Evolutionary conservation across 37 sponge, comb jelly and placozoan species (phyloP).

Genomic region (Agelas oroides): DNA sequence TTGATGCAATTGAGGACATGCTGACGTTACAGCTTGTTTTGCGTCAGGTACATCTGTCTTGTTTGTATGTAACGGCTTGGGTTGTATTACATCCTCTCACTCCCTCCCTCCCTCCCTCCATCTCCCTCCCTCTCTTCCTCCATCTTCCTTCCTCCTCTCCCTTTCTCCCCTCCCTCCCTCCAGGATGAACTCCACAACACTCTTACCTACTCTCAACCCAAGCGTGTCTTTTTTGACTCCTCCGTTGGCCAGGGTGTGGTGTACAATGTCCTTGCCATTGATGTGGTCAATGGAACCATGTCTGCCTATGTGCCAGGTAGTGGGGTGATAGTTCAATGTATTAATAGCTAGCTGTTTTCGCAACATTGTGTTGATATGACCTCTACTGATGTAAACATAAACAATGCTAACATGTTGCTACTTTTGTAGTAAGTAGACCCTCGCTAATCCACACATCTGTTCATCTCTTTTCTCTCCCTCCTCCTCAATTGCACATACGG

Average conservation of each 20-base stretch:
- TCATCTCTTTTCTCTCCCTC: too few species aligned
- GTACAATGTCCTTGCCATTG: conserved; percentile 42
- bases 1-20: conserved; percentile 2
- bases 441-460: too few species aligned
- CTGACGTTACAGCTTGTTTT: not conserved
- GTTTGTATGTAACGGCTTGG: not conserved
- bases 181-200: not conserved
- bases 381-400: too few species aligned
- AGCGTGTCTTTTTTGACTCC: conserved; percentile 33
- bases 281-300: not conserved
- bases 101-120: not conserved
- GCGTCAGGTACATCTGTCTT: not conserved
- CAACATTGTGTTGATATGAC: too few species aligned
- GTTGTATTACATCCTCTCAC: not conserved
- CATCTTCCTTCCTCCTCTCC: not conserved
- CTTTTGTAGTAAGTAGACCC: too few species aligned
- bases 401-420: too few species aligned
- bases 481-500: too few species aligned
- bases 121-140: not conserved
- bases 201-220: conserved; percentile 15
- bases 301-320: conserved; percentile 12
- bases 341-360: not conserved
- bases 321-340: too few species aligned
- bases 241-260: conserved; percentile 54
- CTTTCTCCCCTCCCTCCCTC: not conserved